Evolutionary conservation across 1,140 invertebrate species (phyloP), one percentile per base, ranked within the genome.

Genomic region (Phymorhynchus buccinoides): DNA sequence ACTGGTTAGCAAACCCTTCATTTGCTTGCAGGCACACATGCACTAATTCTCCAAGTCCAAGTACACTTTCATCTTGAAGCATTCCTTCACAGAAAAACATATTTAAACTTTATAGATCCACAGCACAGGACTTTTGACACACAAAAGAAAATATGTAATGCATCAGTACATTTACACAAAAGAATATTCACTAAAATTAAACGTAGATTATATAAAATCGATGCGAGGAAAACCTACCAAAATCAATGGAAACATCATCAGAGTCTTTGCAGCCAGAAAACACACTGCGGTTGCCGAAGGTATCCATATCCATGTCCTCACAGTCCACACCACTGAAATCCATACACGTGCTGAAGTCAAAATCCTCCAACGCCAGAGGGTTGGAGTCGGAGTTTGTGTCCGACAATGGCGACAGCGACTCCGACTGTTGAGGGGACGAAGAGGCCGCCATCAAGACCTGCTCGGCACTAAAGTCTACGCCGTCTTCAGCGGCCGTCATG

Each of bases 291-390:
- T 73, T 66, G n/a, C n/a, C n/a, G 52, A 81, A 56, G 32, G 52
- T 32, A 44, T 83, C 81, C 81, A 82, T 27, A 68, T 41, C 80
- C 41, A 62, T 1, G n/a, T 39, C n/a, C 48, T 39, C 35, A 41
- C 16, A 4, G 22, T 80, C 85, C 39, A 79, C 12, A 48, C 73
- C 78, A 79, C 73, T 77, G 81, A 88, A 83, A 39, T 89, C 84
- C 83, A 88, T 85, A 52, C 75, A 83, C 56, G 88, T 88, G 78
- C 86, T 88, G 44, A 91, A 85, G 68, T 90, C 86, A 85, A 90
- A 88, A 77, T 91, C 87, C 75, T 91, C 88, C 42, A 89, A 83
- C 42, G 87, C 88, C 22, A 91, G 79, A 79, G 87, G 82, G 62
- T 75, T 84, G 6, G 52, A 39, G 30, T 81, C 79, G 30, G 75